These are phyloP conservation scores for Nymphicus hollandicus DNA, from an alignment of 2,113 vertebrate species.

Conservation along the genomic window DNA sequence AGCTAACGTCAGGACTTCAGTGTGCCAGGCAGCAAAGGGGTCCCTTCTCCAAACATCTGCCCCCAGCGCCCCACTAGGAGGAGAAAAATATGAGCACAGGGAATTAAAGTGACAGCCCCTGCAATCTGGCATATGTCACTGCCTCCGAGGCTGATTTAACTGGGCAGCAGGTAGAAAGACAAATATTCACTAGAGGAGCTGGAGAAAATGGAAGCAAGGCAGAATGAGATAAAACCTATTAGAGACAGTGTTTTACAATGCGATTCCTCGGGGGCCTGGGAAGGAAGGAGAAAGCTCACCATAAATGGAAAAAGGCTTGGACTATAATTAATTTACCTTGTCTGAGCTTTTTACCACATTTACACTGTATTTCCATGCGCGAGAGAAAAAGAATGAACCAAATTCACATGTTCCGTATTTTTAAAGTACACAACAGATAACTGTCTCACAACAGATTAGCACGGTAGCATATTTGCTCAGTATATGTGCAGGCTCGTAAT, in stretches of 20 bases:
- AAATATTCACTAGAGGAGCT: constrained; percentile 41
- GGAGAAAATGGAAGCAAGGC: constrained; percentile 35
- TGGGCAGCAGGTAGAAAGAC: constrained; percentile 62
- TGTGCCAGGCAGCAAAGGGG: constrained; percentile 53
- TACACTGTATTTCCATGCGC: not conserved
- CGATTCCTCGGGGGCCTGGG: not conserved
- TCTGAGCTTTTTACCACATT: constrained; percentile 34
- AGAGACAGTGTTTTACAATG: constrained; percentile 20
- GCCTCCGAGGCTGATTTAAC: constrained; percentile 45
- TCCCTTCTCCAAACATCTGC: constrained; percentile 56
- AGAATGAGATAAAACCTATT: constrained; percentile 53
- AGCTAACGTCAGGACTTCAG: not conserved
- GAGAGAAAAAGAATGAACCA: not conserved
- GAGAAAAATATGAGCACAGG: constrained; percentile 45
- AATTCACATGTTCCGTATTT: not conserved
- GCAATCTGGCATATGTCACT: constrained; percentile 55
- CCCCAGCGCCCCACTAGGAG: constrained; percentile 1
- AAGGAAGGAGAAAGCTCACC: constrained; percentile 21
- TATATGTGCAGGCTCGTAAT: not conserved
- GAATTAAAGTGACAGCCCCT: constrained; percentile 60
- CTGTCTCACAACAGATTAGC: not conserved
- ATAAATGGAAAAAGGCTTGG: constrained; percentile 43
- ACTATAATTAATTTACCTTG: constrained; percentile 47
- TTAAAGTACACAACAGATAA: not conserved
- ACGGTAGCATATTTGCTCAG: not conserved